Base-by-base conservation (phyloP, 2,888 invertebrate genomes). In the Saturnia pavonia region DNA sequence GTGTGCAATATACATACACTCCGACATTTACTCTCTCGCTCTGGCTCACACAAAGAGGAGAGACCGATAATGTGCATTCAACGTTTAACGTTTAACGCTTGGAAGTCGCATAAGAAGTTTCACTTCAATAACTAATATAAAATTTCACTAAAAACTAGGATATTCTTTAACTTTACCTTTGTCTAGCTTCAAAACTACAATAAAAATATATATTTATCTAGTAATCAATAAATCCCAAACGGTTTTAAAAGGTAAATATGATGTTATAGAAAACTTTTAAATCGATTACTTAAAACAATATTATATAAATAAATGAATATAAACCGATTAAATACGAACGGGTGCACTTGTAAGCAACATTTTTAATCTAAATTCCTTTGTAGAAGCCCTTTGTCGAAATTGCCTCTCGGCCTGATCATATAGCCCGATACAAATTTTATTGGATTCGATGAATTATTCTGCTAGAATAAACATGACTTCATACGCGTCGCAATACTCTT, bases 291-390 rank as follows among this genome's bases (percentile, higher is more conserved):
- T 11, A 25, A 0, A 25, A 57, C 22, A 22, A 12, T 3, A 34
- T 34, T 51, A 66, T 12, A 12, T 16, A 69, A 78, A 80, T 79
- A 80, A 83, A 82, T 80, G 77, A 77, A 77, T 79, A 79, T 75
- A 73, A 74, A 75, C 77, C 76, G 76, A 76, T 76, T 78, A 81
- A 81, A 77, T 82, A 88, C 88, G 85, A 85, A 85, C 86, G 87
- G 88, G 86, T 88, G 85, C 88, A 87, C 88, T 85, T 88, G 79
- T 80, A 76, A 80, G 83, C 83, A 89, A 89, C 84, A 89, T 89
- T 91, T 90, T 90, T 90, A 90, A 91, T 91, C 91, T 87, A 90
- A 91, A 91, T 91, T 91, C 91, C 89, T 72, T 75, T 74, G 75
- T 81, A 79, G 85, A 82, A 82, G 82, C 84, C 85, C 88, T 89